Base-by-base conservation (phyloP, 2,888 invertebrate genomes). In the Salticus scenicus region DNA sequence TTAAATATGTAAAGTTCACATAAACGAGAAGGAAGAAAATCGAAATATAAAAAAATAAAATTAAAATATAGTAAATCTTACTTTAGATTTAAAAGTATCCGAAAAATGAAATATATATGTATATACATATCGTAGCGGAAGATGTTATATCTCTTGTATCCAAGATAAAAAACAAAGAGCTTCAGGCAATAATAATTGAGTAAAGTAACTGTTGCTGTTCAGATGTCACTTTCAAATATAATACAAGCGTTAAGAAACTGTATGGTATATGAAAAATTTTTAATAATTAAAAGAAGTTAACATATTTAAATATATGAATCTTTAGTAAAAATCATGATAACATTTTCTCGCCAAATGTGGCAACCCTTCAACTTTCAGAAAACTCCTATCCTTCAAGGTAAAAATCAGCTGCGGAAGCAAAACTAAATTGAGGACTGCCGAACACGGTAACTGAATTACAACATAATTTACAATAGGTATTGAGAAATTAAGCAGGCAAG, bases 371-470 rank as follows among this genome's bases (percentile, higher is more conserved):
- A 0, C 12, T 27, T 10, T 4, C 17, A 66, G 30, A 20, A 30
- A 31, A n/a, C 33, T 67, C 33, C 67, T n/a, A 12, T 28, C 1
- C 8, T 24, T 5, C n/a, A 67, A 7, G 14, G 14, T 20, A 8
- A 10, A 27, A 57, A 57, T 57, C 24, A 24, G 24, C 57, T 7
- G 37, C 31, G 33, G 67, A 67, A 67, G 24, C 67, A 67, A 67
- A 33, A 7, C 27, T n/a, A 24, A 20, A 67, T 33, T 33, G n/a
- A 28, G 30, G 17, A 30, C 31, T 30, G 66, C 37, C 33, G 7
- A 20, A 33, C 67, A 67, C n/a, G 67, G 67, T 67, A 33, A n/a
- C 37, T 37, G 20, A 31, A 28, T 67, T 67, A 67, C 67, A 20
- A 67, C 33, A 67, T 20, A 5, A 4, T 33, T 67, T 14, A 67